phyloP scores from a whole-genome alignment of 2,888 invertebrate genomes.

The Watsonalla cultraria region DNA sequence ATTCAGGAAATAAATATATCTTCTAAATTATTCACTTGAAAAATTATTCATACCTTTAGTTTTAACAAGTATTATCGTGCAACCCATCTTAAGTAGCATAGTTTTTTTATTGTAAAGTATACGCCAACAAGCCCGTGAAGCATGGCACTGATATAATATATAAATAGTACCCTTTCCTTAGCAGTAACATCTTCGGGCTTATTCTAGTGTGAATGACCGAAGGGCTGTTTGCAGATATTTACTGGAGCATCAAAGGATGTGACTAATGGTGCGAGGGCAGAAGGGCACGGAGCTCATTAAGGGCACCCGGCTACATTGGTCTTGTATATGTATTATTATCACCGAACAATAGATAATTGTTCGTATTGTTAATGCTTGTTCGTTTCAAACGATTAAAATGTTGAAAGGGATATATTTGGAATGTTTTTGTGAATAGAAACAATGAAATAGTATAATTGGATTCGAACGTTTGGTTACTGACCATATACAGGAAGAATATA shows the following conservation, averaged over 20 bases:
- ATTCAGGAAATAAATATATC: too few relatives aligned
- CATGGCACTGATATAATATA: neutral
- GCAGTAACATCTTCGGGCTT: slow-evolving; percentile 6
- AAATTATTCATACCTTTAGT: neutral
- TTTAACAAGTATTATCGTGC: neutral
- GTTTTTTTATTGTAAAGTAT: too few relatives aligned
- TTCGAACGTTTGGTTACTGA: too few relatives aligned
- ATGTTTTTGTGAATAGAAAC: too few relatives aligned
- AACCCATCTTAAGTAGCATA: too few relatives aligned
- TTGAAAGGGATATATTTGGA: too few relatives aligned
- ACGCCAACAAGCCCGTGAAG: neutral
- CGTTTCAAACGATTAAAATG: too few relatives aligned
- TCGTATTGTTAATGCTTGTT: too few relatives aligned
- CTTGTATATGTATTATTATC: slow-evolving; percentile 10
- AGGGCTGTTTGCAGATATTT: slow-evolving; percentile 41
- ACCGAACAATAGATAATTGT: too few relatives aligned
- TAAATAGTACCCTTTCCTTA: neutral
- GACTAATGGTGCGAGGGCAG: slow-evolving; percentile 38
- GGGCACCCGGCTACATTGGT: slow-evolving; percentile 29
- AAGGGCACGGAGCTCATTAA: slow-evolving; percentile 35
- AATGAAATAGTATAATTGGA: too few relatives aligned
- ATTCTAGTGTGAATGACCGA: slow-evolving; percentile 9
- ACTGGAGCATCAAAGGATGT: slow-evolving; percentile 40
- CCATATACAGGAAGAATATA: too few relatives aligned
- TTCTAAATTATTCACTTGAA: too few relatives aligned